Evolutionary conservation across 1,140 invertebrate species (phyloP), one percentile per base, ranked within the genome.

Genomic region (Rhynchophorus ferrugineus): DNA sequence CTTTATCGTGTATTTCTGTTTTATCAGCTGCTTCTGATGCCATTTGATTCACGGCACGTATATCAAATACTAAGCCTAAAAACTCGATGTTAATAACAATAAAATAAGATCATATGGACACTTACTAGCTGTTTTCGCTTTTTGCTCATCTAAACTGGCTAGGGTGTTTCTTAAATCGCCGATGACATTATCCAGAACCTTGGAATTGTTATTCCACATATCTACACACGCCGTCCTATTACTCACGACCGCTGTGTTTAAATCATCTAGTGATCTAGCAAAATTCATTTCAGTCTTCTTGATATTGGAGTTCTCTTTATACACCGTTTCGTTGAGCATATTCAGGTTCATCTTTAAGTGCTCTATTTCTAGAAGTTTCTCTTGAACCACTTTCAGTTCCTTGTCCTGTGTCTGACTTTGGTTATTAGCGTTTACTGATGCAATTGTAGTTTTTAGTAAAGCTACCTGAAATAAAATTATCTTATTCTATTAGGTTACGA

Each of bases 241-340:
- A 42, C 67, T 62, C 1, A 61, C 57, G 2, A 71, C 51, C 8
- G 68, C 66, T 58, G 79, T 77, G 60, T 81, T 77, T 59, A 87
- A 77, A 36, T 84, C 80, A 17, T 74, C 66, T 46, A 84, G 64
- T 61, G 84, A 80, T 58, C 78, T 73, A 60, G 75, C 74, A 8
- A 82, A 61, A 50, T 81, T 76, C 49, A 71, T 67, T 48, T 75
- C 61, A 60, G 79, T 78, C 58, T 82, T 76, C 43, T 56, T 55
- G 22, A 57, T 58, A 47, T 77, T 76, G 46, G 78, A 69, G 14
- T 80, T 62, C 35, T 79, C 67, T 58, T 76, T 73, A 29, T 76
- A 72, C 56, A 80, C 76, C 51, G 81, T 74, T 24, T 72, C 57
- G 57, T 71, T 65, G 11, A 81, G 68, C 11, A 72, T 71, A 61